These are phyloP conservation scores for Protobothrops mucrosquamatus DNA, from an alignment of 2,113 vertebrate genomes.

Conservation along the genomic window DNA sequence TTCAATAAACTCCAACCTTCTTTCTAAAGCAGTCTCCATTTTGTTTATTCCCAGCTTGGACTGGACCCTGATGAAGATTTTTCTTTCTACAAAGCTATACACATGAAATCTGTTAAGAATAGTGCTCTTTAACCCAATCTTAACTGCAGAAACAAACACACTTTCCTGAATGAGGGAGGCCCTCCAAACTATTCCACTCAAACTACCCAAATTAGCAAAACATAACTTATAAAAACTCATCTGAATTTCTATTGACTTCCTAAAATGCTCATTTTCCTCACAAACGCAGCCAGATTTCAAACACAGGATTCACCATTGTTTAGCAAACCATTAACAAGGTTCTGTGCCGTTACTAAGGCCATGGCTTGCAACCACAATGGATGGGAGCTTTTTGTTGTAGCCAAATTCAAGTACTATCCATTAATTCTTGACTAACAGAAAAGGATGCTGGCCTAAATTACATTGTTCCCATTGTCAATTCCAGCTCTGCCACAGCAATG, in stretches of 20 bases:
- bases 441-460: background rate
- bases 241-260: background rate
- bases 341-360: background rate
- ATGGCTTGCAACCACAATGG: background rate
- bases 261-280: background rate
- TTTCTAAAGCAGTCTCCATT: too few species aligned
- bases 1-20: too few species aligned
- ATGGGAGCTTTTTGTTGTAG: background rate
- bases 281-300: background rate
- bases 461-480: background rate
- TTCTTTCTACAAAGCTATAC: too few species aligned
- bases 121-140: background rate
- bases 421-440: background rate
- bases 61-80: too few species aligned
- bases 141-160: background rate
- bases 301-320: background rate
- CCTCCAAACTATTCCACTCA: background rate
- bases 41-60: too few species aligned
- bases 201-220: background rate
- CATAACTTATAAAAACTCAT: background rate
- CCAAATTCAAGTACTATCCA: background rate
- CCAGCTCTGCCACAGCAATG: background rate
- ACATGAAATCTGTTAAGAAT: background rate
- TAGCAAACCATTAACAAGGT: background rate
- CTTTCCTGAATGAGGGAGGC: background rate